Base-by-base conservation (phyloP, 1,140 invertebrate genomes). In the Drosophila arizonae region DNA sequence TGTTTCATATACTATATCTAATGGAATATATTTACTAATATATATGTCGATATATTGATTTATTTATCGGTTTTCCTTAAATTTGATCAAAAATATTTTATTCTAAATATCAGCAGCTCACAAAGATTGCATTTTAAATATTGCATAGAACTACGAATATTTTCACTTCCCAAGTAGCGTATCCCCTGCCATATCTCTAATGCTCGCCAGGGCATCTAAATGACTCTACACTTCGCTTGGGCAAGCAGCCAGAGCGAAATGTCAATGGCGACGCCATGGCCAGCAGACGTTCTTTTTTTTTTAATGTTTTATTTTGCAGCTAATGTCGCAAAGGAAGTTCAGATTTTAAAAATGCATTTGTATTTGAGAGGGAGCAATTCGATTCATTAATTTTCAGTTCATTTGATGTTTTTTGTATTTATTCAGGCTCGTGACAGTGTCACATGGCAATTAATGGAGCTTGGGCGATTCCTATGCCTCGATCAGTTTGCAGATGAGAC, bases 401-500 rank as follows among this genome's bases (percentile, higher is more conserved):
- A 69, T 68, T 21, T 67, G 6, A 55, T 56, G 36, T 15, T 28
- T 30, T 30, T 30, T 30, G 24, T 58, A 48, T 61, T 68, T 67
- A 76, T 78, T 75, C 51, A 67, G 79, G 61, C 52, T 57, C 56
- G 56, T 67, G 73, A 77, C 78, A 81, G 50, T 69, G 51, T 66
- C 60, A 69, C 64, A 62, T 68, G 68, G n/a, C 43, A 84, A 84
- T 88, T 87, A 73, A 82, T 69, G 55, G 13, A 58, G n/a, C n/a
- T 26, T 13, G 64, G 51, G 13, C 41, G n/a, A 10, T 15, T 15
- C 10, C 46, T 62, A 60, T 52, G 57, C 24, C 52, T 78, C 66
- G 55, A 86, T 60, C 58, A 90, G 71, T 48, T 67, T 63, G 71
- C 86, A 90, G 68, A 89, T 68, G 69, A 89, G 65, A 55, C 81